Conservation (phyloP, 2,113 vertebrate genomes). For the Halcyon senegalensis region DNA sequence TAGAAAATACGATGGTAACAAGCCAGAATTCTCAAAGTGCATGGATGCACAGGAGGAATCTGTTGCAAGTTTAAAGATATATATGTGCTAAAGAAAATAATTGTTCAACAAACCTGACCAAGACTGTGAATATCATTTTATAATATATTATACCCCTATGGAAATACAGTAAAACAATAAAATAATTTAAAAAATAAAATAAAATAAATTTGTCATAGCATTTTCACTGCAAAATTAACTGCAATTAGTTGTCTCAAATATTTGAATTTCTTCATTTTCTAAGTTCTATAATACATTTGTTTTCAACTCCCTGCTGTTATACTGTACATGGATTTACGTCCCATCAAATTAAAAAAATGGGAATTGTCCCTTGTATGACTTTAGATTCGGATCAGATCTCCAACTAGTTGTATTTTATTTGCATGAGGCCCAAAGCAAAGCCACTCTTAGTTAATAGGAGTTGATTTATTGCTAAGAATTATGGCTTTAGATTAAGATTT, state of each 20-base stretch:
- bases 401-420: slow-evolving; percentile 12
- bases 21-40: not conserved
- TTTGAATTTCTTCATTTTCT: not conserved
- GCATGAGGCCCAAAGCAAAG: not conserved
- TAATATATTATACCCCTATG: not conserved
- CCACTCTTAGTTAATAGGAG: not conserved
- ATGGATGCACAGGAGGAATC: not conserved
- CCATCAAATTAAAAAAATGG: not conserved
- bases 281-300: not conserved
- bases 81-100: not conserved
- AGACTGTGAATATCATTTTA: not conserved
- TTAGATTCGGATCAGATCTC: not conserved
- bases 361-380: not conserved
- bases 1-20: not conserved
- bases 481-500: not conserved
- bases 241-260: not conserved
- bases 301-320: not conserved
- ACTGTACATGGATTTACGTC: not conserved
- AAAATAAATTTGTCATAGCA: not conserved
- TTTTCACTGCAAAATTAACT: not conserved
- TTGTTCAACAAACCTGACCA: not conserved
- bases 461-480: not conserved
- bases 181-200: not conserved
- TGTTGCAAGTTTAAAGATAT: not conserved
- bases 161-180: not conserved